A percentile compares a stretch with the other conserved stretches of the same genome.
Conservation (phyloP, 2,888 invertebrate species). For the Calameuta idolon region DNA sequence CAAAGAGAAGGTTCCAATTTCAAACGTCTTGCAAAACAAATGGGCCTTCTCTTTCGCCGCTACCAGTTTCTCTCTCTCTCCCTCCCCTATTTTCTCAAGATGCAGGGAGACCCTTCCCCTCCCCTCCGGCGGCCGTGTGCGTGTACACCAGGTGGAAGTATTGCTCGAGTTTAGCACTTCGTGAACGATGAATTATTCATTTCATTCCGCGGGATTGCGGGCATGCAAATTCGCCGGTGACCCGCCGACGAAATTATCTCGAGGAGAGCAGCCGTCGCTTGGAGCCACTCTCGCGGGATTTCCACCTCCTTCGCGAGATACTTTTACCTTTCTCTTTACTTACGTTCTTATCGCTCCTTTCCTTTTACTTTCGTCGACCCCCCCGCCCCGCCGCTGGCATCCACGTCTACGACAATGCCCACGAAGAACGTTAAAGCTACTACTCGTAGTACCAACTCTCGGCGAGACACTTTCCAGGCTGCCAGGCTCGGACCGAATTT, state of each 20-base stretch:
- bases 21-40: constrained; percentile 49
- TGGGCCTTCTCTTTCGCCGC: constrained; percentile 32
- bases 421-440: constrained; percentile 18
- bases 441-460: background rate
- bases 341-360: background rate
- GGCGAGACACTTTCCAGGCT: no score
- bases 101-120: background rate
- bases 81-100: constrained; percentile 16
- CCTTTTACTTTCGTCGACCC: background rate
- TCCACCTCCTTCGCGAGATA: constrained; percentile 10
- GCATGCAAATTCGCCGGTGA: constrained; percentile 36
- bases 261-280: constrained; percentile 7
- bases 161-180: constrained; percentile 44
- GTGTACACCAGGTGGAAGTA: constrained; percentile 21
- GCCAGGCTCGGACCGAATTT: no score
- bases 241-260: constrained; percentile 40
- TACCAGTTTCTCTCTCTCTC: background rate
- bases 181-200: constrained; percentile 59
- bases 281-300: constrained; percentile 16
- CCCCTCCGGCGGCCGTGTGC: background rate
- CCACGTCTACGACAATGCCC: constrained; percentile 24
- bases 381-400: constrained; percentile 9
- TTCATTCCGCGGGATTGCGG: constrained; percentile 51
- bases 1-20: constrained; percentile 42
- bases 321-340: no score